phyloP scores from a whole-genome alignment of 2,797 vertebrate species.

The Gymnocypris eckloni region DNA sequence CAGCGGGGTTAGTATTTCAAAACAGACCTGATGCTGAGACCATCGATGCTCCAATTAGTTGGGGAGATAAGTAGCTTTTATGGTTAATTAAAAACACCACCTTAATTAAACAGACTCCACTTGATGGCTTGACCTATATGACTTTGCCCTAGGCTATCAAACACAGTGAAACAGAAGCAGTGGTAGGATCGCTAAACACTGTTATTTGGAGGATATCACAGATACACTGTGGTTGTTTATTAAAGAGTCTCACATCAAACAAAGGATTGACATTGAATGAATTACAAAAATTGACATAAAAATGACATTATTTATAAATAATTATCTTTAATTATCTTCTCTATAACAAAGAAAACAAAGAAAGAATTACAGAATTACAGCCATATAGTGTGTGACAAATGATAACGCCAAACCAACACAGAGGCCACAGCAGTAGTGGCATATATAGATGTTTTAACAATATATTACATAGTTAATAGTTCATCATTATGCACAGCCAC shows the following conservation, averaged over 20 bases:
- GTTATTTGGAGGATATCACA: not conserved
- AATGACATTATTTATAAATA: not conserved
- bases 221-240: not conserved
- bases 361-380: not conserved
- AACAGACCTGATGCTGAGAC: conserved; percentile 37
- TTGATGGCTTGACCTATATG: conserved; percentile 44
- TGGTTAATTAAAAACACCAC: conserved; percentile 71
- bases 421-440: not conserved
- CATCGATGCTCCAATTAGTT: conserved; percentile 36
- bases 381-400: not conserved
- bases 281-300: not conserved
- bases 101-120: conserved; percentile 60
- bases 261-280: not conserved
- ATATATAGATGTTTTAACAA: not conserved
- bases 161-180: conserved; percentile 60
- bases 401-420: not conserved
- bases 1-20: conserved; percentile 28
- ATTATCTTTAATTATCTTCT: not conserved
- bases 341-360: not conserved
- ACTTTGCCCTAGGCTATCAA: conserved; percentile 56
- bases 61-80: conserved; percentile 62
- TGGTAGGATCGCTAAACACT: conserved; percentile 62
- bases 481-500: not conserved
- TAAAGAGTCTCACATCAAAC: not conserved
- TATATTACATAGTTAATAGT: not conserved